Percentiles rank a stretch among this genome's conserved stretches.
Evolutionary conservation across 2,113 vertebrate genomes (phyloP).

Genomic region (Arenaria interpres): DNA sequence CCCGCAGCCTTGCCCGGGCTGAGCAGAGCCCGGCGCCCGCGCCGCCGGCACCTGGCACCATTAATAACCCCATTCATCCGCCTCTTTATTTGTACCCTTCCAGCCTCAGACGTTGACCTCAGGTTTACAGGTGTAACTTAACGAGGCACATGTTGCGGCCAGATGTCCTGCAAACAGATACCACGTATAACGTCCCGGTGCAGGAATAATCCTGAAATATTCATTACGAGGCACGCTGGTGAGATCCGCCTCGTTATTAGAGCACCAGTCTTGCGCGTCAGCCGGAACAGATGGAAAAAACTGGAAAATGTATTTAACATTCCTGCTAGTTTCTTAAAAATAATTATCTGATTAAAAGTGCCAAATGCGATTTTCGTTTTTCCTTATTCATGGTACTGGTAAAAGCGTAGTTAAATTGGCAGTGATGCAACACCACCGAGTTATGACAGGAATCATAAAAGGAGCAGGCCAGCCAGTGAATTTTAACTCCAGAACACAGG

Average conservation of each 20-base stretch:
- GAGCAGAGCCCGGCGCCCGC: slow-evolving; percentile 30
- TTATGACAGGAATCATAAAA: background rate
- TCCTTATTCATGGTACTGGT: background rate
- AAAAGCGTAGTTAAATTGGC: background rate
- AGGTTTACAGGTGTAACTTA: slow-evolving; percentile 72
- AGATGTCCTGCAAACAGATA: slow-evolving; percentile 67
- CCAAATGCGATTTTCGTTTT: slow-evolving; percentile 55
- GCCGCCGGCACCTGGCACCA: slow-evolving; percentile 66
- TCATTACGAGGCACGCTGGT: slow-evolving; percentile 52
- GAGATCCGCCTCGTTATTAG: slow-evolving; percentile 29
- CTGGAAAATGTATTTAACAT: slow-evolving; percentile 52
- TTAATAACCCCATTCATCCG: slow-evolving; percentile 60
- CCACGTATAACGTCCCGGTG: slow-evolving; percentile 26
- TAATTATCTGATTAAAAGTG: slow-evolving; percentile 70
- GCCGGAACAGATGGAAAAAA: slow-evolving; percentile 72
- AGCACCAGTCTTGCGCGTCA: slow-evolving; percentile 51
- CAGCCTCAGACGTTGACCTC: slow-evolving; percentile 61
- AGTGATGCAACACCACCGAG: background rate
- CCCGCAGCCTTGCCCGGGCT: slow-evolving; percentile 47
- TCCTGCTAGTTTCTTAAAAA: slow-evolving; percentile 53
- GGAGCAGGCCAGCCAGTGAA: background rate
- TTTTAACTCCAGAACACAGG: background rate
- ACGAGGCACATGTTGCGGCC: slow-evolving; percentile 71
- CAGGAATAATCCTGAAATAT: slow-evolving; percentile 46
- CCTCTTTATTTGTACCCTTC: slow-evolving; percentile 68